These are phyloP conservation scores for Chloroclysta siterata DNA, from an alignment of 2,888 invertebrate genomes.

Conservation along the genomic window DNA sequence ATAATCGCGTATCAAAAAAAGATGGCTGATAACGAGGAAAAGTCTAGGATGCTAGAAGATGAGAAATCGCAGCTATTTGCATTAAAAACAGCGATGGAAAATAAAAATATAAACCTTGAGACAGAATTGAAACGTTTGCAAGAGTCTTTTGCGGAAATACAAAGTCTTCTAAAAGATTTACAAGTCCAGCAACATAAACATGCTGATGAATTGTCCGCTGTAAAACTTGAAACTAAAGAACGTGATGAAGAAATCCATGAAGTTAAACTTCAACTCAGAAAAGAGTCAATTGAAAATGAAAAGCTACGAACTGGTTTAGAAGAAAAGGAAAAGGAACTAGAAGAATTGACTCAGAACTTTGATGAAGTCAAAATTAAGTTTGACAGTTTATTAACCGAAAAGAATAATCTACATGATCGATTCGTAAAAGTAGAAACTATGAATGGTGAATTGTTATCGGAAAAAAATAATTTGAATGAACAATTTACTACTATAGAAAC, in stretches of 20 bases:
- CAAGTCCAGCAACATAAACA: constrained; percentile 77
- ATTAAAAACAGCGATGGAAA: constrained; percentile 65
- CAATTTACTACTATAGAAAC: constrained; percentile 75
- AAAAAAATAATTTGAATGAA: constrained; percentile 41
- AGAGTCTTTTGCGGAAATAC: constrained; percentile 74
- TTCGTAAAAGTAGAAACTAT: constrained; percentile 81
- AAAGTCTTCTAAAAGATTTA: constrained; percentile 74
- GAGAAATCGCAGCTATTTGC: constrained; percentile 70
- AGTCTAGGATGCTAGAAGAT: constrained; percentile 72
- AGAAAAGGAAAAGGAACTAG: constrained; percentile 77
- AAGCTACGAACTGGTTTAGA: constrained; percentile 85
- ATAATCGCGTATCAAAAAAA: constrained; percentile 74
- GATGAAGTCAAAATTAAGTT: constrained; percentile 72
- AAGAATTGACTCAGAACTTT: constrained; percentile 77
- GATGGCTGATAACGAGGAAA: constrained; percentile 69
- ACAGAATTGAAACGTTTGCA: constrained; percentile 71
- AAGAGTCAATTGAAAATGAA: constrained; percentile 87
- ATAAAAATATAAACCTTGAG: constrained; percentile 63
- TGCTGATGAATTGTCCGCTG: constrained; percentile 74
- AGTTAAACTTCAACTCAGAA: constrained; percentile 80
- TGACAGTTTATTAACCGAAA: constrained; percentile 65
- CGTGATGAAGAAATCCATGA: constrained; percentile 84
- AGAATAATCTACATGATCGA: constrained; percentile 70
- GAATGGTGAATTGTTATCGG: constrained; percentile 87
- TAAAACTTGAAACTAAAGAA: constrained; percentile 78